Evolutionary conservation across 2,797 vertebrate species (phyloP).

Genomic region (Brachyalestes nurse): DNA sequence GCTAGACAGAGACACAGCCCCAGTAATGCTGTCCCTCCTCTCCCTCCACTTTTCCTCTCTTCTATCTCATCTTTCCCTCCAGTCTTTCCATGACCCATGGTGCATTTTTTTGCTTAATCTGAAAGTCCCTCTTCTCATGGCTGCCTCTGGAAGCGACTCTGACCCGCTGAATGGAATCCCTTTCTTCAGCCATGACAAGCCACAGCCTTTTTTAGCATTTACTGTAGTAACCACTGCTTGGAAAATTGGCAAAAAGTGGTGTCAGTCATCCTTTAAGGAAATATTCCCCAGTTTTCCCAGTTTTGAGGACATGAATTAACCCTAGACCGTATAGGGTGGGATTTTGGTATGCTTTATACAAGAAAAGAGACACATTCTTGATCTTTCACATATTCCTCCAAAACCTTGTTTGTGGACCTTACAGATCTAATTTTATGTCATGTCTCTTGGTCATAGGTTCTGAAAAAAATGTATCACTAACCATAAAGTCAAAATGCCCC

Average conservation of each 20-base stretch:
- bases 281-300: slow-evolving; percentile 13
- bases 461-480: no score
- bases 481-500: no score
- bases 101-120: slow-evolving; percentile 43
- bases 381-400: no score
- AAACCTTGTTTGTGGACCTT: no score
- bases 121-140: slow-evolving; percentile 38
- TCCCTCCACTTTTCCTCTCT: slow-evolving; percentile 17
- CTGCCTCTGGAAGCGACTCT: slow-evolving; percentile 30
- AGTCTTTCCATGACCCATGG: slow-evolving; percentile 42
- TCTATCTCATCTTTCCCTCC: slow-evolving; percentile 28
- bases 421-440: no score
- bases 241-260: slow-evolving; percentile 19
- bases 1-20: slow-evolving; percentile 50
- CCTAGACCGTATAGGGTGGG: no score
- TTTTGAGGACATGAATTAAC: slow-evolving; percentile 1
- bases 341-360: no score
- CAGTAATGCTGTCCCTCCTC: slow-evolving; percentile 20
- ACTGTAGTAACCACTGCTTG: slow-evolving; percentile 10
- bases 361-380: no score
- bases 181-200: slow-evolving; percentile 35
- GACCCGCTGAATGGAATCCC: slow-evolving; percentile 36
- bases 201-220: slow-evolving; percentile 45
- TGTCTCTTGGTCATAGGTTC: no score
- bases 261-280: slow-evolving; percentile 27